phyloP scores from a whole-genome alignment of 2,797 vertebrate genomes.

The Heliangelus exortis region DNA sequence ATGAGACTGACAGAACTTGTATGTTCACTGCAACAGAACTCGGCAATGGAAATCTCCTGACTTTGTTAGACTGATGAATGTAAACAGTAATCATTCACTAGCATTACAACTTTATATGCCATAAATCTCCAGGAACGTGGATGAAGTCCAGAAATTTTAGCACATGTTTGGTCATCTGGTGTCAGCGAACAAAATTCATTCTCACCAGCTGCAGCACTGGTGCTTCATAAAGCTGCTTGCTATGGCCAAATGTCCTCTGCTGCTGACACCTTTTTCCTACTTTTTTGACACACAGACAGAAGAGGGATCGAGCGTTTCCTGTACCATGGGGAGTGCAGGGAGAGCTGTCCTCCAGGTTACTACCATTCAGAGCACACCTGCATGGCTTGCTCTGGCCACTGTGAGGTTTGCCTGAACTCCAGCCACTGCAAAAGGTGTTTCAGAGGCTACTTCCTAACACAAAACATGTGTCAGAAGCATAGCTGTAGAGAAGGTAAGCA shows the following conservation, averaged over 20 bases:
- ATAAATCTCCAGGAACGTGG: neutral
- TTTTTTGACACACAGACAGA: constrained; percentile 77
- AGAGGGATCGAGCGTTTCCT: constrained; percentile 79
- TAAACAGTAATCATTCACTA: neutral
- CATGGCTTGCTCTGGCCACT: constrained; percentile 81
- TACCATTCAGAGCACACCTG: constrained; percentile 79
- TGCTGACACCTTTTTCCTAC: neutral
- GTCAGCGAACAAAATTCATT: neutral
- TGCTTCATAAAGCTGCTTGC: neutral
- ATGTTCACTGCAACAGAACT: neutral
- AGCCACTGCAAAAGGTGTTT: constrained; percentile 81
- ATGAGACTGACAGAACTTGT: neutral
- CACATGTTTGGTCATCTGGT: neutral
- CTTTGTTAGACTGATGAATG: neutral
- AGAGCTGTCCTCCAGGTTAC: constrained; percentile 83
- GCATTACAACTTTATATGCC: neutral
- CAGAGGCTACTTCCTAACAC: constrained; percentile 72
- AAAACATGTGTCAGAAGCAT: constrained; percentile 80
- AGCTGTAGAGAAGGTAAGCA: constrained; percentile 84
- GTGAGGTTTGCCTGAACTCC: constrained; percentile 78
- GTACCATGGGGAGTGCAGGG: constrained; percentile 82
- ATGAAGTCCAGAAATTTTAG: neutral
- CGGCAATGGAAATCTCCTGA: neutral
- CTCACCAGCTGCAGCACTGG: neutral
- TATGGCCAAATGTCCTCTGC: neutral